Conservation (phyloP, 1,140 invertebrate genomes). For the Oreohelix idahoensis region DNA sequence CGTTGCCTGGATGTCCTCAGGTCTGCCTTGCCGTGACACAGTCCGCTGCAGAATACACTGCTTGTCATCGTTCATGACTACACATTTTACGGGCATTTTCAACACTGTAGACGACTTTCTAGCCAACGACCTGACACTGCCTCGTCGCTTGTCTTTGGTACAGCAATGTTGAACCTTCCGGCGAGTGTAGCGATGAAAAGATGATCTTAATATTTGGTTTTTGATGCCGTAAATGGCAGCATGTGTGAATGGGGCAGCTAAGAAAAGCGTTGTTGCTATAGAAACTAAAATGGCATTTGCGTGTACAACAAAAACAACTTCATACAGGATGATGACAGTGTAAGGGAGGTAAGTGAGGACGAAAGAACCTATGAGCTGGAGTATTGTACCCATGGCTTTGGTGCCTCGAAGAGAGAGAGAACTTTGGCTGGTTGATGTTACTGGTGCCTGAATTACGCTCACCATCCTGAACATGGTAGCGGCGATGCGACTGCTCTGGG, state of each 20-base stretch:
- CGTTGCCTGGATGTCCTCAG: not conserved
- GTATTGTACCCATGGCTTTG: constrained; percentile 61
- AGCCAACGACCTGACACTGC: constrained; percentile 52
- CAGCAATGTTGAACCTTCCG: constrained; percentile 54
- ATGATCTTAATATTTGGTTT: constrained; percentile 59
- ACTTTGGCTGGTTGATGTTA: constrained; percentile 48
- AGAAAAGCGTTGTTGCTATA: constrained; percentile 56
- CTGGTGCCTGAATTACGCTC: constrained; percentile 61
- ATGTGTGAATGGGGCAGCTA: constrained; percentile 60
- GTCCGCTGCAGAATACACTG: constrained; percentile 43
- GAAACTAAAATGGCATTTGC: constrained; percentile 45
- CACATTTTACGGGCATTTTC: constrained; percentile 33
- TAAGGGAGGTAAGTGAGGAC: constrained; percentile 60
- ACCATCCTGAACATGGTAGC: constrained; percentile 66
- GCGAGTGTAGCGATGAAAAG: constrained; percentile 56
- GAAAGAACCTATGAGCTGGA: constrained; percentile 62
- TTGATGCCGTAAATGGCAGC: constrained; percentile 60
- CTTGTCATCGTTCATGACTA: constrained; percentile 22
- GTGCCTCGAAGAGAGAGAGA: constrained; percentile 55
- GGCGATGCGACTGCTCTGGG: constrained; percentile 62
- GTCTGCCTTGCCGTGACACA: constrained; percentile 44
- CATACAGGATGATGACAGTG: constrained; percentile 50
- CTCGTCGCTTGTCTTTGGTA: constrained; percentile 51
- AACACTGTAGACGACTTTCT: constrained; percentile 41
- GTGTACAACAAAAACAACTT: constrained; percentile 38